phyloP scores from a whole-genome alignment of 2,113 vertebrate genomes.

The Penelope pileata region DNA sequence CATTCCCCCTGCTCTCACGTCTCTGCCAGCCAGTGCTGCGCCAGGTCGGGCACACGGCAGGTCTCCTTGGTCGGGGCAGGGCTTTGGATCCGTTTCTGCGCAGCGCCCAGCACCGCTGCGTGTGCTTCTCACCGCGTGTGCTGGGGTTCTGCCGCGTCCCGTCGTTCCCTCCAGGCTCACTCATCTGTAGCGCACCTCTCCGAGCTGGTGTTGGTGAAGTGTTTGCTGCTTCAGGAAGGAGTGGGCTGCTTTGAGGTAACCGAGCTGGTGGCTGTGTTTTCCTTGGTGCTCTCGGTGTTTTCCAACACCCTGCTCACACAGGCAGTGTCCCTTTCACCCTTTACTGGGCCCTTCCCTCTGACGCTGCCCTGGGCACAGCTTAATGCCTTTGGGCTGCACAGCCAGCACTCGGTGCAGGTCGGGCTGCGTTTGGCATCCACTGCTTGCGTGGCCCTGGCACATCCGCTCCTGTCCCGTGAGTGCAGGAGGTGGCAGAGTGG shows the following conservation, averaged over 20 bases:
- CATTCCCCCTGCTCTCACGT: neutral
- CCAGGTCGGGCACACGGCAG: fast-evolving
- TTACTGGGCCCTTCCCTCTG: neutral
- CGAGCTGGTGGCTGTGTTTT: neutral
- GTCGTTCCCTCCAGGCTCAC: neutral
- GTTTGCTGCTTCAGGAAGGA: neutral
- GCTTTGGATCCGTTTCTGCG: fast-evolving
- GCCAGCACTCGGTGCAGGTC: too few relatives aligned
- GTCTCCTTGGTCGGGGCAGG: fast-evolving
- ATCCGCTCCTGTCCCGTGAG: neutral
- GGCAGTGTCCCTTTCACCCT: neutral
- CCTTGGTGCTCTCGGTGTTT: neutral
- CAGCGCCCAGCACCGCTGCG: fast-evolving
- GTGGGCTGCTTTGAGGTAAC: neutral
- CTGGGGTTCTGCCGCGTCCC: neutral
- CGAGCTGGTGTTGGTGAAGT: fast-evolving
- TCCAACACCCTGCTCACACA: neutral
- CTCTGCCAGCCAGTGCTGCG: fast-evolving
- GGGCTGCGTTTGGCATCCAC: too few relatives aligned
- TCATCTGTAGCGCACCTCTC: neutral
- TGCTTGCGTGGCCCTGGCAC: neutral
- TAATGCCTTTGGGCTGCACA: neutral
- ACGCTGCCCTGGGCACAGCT: neutral
- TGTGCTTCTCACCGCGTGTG: neutral
- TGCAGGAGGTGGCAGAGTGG: too few relatives aligned